Percentiles rank a stretch among this genome's conserved stretches.
Evolutionary conservation across 2,113 vertebrate genomes (phyloP).

Genomic region (Pangasianodon gigas): DNA sequence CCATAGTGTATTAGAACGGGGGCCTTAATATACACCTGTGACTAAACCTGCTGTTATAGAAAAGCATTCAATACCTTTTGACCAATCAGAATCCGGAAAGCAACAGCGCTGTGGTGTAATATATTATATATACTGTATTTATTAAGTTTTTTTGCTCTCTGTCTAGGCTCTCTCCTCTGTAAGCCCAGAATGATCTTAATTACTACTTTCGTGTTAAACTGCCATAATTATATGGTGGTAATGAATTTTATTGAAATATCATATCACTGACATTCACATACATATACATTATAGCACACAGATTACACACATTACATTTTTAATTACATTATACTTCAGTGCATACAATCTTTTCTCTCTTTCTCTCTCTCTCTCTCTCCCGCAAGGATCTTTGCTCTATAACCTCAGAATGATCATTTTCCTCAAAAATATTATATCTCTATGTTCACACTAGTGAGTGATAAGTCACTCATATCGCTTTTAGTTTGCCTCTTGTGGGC

Average conservation of each 20-base stretch:
- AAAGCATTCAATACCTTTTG: background rate
- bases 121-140: background rate
- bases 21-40: too few species aligned
- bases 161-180: background rate
- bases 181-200: slow-evolving; percentile 40
- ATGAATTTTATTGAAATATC: background rate
- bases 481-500: background rate
- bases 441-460: background rate
- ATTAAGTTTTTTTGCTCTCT: background rate
- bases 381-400: background rate
- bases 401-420: background rate
- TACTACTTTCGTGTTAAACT: slow-evolving; percentile 37
- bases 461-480: background rate
- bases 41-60: background rate
- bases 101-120: background rate
- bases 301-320: background rate
- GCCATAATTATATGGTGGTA: background rate
- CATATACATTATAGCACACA: background rate
- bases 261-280: background rate
- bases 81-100: background rate
- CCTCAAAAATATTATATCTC: background rate
- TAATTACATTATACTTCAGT: background rate
- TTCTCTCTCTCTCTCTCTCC: background rate
- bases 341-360: background rate
- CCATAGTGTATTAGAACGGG: too few species aligned